These are phyloP conservation scores for Fragum whitleyi DNA, from an alignment of 2,888 invertebrate species.

Conservation along the genomic window DNA sequence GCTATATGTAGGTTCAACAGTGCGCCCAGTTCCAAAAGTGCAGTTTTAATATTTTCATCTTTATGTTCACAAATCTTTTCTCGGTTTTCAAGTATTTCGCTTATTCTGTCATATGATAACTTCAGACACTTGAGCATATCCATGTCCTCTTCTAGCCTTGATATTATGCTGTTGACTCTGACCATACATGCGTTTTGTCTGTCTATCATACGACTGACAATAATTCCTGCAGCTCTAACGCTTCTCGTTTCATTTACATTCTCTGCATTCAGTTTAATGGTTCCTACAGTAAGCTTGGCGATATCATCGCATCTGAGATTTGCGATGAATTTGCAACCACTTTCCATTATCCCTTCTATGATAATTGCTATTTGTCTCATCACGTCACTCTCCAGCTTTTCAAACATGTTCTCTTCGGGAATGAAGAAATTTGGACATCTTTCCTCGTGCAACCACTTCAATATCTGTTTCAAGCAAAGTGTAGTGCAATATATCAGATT, in stretches of 20 bases:
- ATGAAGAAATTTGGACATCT: constrained; percentile 16
- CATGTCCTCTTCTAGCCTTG: not conserved
- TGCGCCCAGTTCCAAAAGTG: no score
- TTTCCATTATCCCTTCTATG: not conserved
- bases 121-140: no score
- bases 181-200: not conserved
- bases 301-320: not conserved
- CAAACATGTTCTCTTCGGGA: constrained; percentile 9
- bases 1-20: no score
- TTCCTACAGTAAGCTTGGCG: not conserved
- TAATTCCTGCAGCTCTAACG: no score
- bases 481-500: not conserved
- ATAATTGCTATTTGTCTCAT: not conserved
- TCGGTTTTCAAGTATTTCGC: no score
- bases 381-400: not conserved
- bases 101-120: no score
- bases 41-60: no score
- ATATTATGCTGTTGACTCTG: not conserved
- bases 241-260: no score
- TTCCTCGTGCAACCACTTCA: not conserved
- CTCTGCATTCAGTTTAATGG: no score
- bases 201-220: not conserved
- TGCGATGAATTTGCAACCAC: not conserved
- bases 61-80: no score
- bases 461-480: not conserved